Percentiles rank a stretch among this genome's conserved stretches.
Conservation (phyloP, 2,888 invertebrate species). For the Automeris io region DNA sequence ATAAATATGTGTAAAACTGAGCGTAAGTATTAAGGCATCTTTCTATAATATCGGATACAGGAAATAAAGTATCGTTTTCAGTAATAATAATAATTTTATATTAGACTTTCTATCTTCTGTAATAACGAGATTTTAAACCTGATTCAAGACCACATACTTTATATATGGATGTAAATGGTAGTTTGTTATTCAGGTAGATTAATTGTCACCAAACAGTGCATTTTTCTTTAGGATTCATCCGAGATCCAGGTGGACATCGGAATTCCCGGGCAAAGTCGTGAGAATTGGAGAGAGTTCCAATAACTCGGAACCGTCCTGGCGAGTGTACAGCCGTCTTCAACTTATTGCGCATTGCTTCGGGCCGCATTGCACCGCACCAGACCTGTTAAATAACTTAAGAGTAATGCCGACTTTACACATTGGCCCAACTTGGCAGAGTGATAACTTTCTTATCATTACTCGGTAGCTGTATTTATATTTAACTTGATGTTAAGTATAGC, state of each 20-base stretch:
- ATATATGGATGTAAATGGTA: neutral
- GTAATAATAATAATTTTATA: too few relatives aligned
- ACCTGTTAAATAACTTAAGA: slow-evolving; percentile 61
- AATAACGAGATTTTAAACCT: slow-evolving; percentile 47
- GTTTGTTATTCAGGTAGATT: too few relatives aligned
- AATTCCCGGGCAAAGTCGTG: slow-evolving; percentile 85
- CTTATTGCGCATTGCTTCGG: slow-evolving; percentile 87
- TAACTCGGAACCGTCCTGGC: slow-evolving; percentile 88
- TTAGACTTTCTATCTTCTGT: too few relatives aligned
- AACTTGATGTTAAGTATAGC: too few relatives aligned
- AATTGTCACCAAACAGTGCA: slow-evolving; percentile 85
- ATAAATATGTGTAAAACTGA: too few relatives aligned
- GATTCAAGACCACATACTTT: neutral
- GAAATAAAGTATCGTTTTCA: too few relatives aligned
- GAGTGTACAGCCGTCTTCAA: slow-evolving; percentile 90
- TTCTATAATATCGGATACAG: too few relatives aligned
- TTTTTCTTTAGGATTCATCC: slow-evolving; percentile 87
- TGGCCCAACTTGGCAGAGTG: too few relatives aligned
- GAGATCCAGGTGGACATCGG: slow-evolving; percentile 81
- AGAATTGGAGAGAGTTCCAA: slow-evolving; percentile 87
- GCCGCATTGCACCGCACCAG: slow-evolving; percentile 89
- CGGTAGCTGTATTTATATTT: too few relatives aligned
- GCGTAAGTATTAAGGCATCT: too few relatives aligned
- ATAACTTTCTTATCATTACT: too few relatives aligned
- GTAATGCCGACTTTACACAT: too few relatives aligned